Conservation (phyloP, 2,888 invertebrate species). For the Synergus laeviventris region DNA sequence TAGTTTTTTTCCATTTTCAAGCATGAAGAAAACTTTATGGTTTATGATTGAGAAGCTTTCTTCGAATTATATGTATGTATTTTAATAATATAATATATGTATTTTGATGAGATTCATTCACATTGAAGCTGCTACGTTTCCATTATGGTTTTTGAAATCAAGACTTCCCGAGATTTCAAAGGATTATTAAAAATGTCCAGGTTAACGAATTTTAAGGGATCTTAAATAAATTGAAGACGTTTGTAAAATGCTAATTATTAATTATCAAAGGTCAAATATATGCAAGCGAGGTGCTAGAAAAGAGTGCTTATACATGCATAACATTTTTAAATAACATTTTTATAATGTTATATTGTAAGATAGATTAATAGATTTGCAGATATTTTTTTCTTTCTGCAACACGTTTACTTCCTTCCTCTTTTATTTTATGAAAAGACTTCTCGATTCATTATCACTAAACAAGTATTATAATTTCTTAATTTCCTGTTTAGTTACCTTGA, state of each 20-base stretch:
- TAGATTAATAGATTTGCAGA: neutral
- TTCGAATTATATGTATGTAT: no score
- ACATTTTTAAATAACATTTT: neutral
- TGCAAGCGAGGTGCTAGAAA: slow-evolving; percentile 1
- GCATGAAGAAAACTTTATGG: neutral
- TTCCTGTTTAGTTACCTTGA: neutral
- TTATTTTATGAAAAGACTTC: neutral
- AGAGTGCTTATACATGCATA: neutral
- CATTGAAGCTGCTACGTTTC: no score
- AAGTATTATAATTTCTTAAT: neutral
- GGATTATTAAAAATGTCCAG: no score
- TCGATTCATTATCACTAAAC: neutral
- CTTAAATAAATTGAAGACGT: no score
- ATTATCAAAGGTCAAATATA: no score
- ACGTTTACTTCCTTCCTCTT: neutral
- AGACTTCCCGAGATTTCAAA: no score
- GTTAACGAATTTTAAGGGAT: no score
- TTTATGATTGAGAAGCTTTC: neutral
- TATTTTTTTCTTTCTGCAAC: neutral
- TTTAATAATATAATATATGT: no score
- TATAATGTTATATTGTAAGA: neutral
- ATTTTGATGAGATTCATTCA: no score
- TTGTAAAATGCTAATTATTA: no score
- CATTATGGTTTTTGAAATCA: no score
- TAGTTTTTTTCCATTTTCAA: neutral